These are phyloP conservation scores for Nomada fabriciana DNA, from an alignment of 2,888 invertebrate genomes.

Conservation along the genomic window DNA sequence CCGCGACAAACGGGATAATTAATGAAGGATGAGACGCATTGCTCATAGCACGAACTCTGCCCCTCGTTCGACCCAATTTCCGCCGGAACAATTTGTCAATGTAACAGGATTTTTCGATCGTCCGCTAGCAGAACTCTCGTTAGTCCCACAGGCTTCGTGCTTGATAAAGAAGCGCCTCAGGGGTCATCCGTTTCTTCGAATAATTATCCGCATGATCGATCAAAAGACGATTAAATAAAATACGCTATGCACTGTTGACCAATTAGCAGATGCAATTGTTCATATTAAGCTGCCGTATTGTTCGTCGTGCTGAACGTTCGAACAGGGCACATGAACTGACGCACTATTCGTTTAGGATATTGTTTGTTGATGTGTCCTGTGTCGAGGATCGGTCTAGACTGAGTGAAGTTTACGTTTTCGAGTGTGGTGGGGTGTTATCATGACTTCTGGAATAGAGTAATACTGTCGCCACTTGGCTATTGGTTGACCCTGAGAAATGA, in stretches of 20 bases:
- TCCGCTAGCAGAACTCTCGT: constrained; percentile 4
- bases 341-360: background rate
- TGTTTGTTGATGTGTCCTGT: background rate
- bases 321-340: no score
- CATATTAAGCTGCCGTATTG: no score
- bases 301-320: no score
- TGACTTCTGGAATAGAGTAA: background rate
- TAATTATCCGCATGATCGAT: constrained; percentile 28
- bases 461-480: background rate
- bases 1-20: constrained; percentile 60
- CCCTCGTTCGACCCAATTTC: constrained; percentile 63
- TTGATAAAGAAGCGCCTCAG: background rate
- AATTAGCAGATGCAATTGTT: background rate
- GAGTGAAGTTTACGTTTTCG: background rate
- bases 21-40: constrained; percentile 67
- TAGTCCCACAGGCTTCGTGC: constrained; percentile 34
- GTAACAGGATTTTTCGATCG: constrained; percentile 62
- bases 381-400: background rate
- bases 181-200: constrained; percentile 41
- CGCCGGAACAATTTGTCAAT: constrained; percentile 65
- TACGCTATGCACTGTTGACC: background rate
- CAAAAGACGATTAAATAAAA: background rate
- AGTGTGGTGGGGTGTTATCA: background rate
- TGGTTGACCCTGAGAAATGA: background rate
- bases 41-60: constrained; percentile 61